Evolutionary conservation across 2,888 invertebrate species (phyloP), one percentile per base, ranked within the genome.

Genomic region (Shargacucullia verbasci): DNA sequence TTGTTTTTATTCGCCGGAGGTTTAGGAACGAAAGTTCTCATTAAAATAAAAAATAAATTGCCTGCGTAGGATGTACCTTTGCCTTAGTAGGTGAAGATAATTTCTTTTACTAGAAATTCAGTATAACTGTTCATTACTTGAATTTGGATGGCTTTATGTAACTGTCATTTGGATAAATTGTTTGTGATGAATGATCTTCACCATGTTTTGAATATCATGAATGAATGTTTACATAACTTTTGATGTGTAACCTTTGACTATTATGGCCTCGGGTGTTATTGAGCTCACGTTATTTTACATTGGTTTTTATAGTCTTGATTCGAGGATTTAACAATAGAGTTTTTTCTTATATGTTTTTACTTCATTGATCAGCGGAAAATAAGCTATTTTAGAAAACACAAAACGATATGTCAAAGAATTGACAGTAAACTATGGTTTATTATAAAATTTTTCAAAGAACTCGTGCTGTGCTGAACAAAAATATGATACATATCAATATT

Each of bases 151-250:
- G 11, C 10, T 12, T 65, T 70, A 65, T 54, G 34, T 54, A 70
- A 69, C 8, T 33, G 9, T n/a, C 37, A 43, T 54, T 69, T 37
- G 38, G 37, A 61, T 43, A 45, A 58, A 65, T 52, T 49, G 55
- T 61, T 61, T 48, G 46, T 1, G 43, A 44, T 66, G 38, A 54
- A 44, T 66, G 38, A 54, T 61, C 40, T 58, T 55, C 20, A 35
- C 41, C 31, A 44, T 53, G 44, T 48, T 61, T 45, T 59, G 40
- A 52, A 38, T 61, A 33, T 50, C 2, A 29, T 44, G 12, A 50
- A 55, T 55, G 20, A 39, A 60, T 60, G 55, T 64, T 69, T 60
- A 69, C 46, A 50, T 69, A 69, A 69, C 37, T n/a, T 64, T 38
- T 60, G 52, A 55, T 60, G 33, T 35, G 33, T 40, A 59, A 59